Base-by-base conservation (phyloP, 2,888 invertebrate species). In the Mycalesis mineus region DNA sequence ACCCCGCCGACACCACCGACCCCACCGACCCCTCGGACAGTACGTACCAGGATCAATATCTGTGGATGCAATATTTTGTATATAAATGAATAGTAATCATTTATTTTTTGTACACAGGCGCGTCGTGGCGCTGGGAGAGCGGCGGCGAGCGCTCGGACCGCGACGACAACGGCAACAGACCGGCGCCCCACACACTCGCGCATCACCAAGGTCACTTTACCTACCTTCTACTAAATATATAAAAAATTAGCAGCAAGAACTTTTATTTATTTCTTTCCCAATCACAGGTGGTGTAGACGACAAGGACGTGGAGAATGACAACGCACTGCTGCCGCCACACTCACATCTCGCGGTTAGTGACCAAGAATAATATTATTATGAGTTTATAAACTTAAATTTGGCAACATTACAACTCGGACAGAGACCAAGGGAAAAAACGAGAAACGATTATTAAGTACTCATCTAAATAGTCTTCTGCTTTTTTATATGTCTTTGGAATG, bases 121-220 rank as follows among this genome's bases (percentile, higher is more conserved):
- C 62, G 22, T 68, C 70, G 39, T 61, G 67, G 60, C 64, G 61
- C 60, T 65, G 65, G 65, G 67, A 65, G 52, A 65, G 67, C 68
- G 67, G 70, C 62, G 70, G 69, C 68, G 73, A 72, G 74, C 71
- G 61, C 71, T 74, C 74, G 49, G 73, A 64, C 72, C 72, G 73
- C 48, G 83, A 82, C 71, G 80, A 77, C 76, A 81, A 83, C 73
- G 83, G 80, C 59, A 82, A 83, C 75, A 58, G 55, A 57, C 61
- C 36, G 59, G 48, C 65, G 58, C 48, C 48, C 17, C 48, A 55
- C 45, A 45, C 9, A 1, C 47, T 40, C 33, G 6, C 48, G 7
- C 40, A 29, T 13, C 22, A 40, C 51, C 40, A 31, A 41, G 51
- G 50, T 50, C 2, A 36, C 5, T n/a, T n/a, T n/a, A n/a, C n/a